A percentile compares a stretch with the other conserved stretches of the same genome.
Conservation (phyloP, 2,888 invertebrate species). For the Nemotelus nigrinus region DNA sequence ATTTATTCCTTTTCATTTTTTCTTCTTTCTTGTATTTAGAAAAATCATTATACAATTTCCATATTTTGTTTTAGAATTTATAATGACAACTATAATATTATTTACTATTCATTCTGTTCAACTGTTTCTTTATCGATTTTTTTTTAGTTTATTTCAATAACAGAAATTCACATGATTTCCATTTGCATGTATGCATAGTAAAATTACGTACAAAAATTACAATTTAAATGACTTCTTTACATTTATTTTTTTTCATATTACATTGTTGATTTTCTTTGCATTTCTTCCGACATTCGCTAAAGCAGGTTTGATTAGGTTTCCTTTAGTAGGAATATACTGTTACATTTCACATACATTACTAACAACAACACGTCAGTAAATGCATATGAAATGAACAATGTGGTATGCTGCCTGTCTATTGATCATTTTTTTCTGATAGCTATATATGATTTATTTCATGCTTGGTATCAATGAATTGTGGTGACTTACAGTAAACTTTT, state of each 20-base stretch:
- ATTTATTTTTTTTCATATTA: not conserved
- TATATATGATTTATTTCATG: too few species aligned
- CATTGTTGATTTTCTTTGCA: not conserved
- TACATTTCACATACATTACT: too few species aligned
- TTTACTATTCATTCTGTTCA: not conserved
- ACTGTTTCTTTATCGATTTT: not conserved
- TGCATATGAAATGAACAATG: too few species aligned
- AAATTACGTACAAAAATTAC: constrained; percentile 43
- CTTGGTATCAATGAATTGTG: too few species aligned
- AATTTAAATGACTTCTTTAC: constrained; percentile 22
- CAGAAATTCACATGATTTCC: not conserved
- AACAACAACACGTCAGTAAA: too few species aligned
- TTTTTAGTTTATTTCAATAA: not conserved
- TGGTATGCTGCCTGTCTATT: too few species aligned
- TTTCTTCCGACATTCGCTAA: not conserved
- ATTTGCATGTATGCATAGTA: not conserved
- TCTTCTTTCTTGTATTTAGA: constrained; percentile 6
- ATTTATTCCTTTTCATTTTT: not conserved
- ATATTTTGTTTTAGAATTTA: constrained; percentile 14
- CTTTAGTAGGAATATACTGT: too few species aligned
- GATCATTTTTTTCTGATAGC: too few species aligned
- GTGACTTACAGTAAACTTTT: too few species aligned
- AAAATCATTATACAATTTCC: constrained; percentile 40
- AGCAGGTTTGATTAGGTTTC: constrained; percentile 10
- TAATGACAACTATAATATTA: constrained; percentile 29